Conservation (phyloP, 2,113 vertebrate species). For the Chloropsis cyanopogon region DNA sequence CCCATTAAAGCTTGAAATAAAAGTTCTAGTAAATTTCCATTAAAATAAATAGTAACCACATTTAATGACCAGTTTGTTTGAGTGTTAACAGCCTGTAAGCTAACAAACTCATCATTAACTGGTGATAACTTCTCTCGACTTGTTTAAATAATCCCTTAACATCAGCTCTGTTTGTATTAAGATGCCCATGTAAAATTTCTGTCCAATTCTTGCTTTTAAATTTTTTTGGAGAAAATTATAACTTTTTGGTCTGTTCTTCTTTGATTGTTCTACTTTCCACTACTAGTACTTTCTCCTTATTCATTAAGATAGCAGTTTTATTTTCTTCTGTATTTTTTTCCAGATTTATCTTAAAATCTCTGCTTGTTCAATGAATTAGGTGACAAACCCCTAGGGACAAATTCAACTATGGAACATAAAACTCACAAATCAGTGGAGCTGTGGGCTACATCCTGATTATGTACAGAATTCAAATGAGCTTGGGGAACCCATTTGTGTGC, state of each 20-base stretch:
- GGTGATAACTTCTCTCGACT: constrained; percentile 71
- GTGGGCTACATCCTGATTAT: constrained; percentile 15
- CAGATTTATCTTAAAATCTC: constrained; percentile 32
- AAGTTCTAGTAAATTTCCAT: constrained; percentile 73
- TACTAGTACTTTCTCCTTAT: neutral
- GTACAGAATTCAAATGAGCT: constrained; percentile 27
- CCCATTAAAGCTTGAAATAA: constrained; percentile 68
- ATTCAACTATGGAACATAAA: constrained; percentile 47
- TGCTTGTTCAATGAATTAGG: constrained; percentile 54
- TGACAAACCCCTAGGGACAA: constrained; percentile 54
- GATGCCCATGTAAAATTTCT: constrained; percentile 28
- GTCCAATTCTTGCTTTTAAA: neutral
- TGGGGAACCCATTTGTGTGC: neutral
- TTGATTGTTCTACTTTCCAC: neutral
- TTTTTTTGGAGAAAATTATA: neutral
- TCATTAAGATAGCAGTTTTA: neutral
- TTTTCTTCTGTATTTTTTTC: neutral
- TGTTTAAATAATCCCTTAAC: constrained; percentile 69
- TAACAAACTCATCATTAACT: constrained; percentile 79
- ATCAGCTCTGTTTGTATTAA: constrained; percentile 43
- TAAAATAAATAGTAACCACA: constrained; percentile 74
- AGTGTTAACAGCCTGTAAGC: constrained; percentile 82
- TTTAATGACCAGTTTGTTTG: constrained; percentile 77
- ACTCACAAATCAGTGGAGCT: constrained; percentile 22
- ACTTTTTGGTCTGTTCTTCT: neutral